These are phyloP conservation scores for Coturnix japonica DNA, from an alignment of 2,113 vertebrate species.

Conservation along the genomic window DNA sequence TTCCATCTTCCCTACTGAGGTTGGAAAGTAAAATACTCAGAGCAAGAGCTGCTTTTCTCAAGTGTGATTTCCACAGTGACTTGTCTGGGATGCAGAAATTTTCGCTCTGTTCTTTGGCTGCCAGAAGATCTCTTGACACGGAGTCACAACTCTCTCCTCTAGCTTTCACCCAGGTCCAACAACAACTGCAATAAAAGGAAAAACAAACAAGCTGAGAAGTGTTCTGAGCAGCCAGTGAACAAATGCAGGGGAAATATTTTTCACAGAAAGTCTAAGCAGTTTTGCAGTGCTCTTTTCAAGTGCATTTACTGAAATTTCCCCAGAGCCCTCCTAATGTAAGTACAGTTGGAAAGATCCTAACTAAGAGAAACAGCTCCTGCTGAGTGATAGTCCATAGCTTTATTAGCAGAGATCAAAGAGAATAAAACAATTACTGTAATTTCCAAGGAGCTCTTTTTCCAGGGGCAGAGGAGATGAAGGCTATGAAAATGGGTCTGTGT, in stretches of 20 bases:
- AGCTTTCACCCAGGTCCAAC: not conserved
- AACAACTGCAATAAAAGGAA: not conserved
- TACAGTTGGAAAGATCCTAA: conserved; percentile 7
- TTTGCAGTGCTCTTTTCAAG: conserved; percentile 40
- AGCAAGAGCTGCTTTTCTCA: not conserved
- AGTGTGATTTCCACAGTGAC: not conserved
- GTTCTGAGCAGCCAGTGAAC: not conserved
- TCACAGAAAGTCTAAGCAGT: not conserved
- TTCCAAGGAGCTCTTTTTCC: conserved; percentile 23
- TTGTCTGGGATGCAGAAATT: not conserved
- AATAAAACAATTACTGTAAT: conserved; percentile 46
- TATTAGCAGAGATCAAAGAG: conserved; percentile 28
- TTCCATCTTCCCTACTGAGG: not conserved
- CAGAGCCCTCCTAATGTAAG: conserved; percentile 30
- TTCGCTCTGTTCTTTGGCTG: not conserved
- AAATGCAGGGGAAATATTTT: not conserved
- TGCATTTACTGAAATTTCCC: conserved; percentile 49
- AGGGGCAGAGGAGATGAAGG: not conserved
- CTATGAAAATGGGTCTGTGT: not conserved
- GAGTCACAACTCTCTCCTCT: not conserved
- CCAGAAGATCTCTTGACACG: not conserved
- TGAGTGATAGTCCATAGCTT: conserved; percentile 8
- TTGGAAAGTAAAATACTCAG: not conserved
- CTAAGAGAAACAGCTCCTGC: conserved; percentile 21
- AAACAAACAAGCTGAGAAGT: conserved; percentile 17